A percentile compares a stretch with the other conserved stretches of the same genome.
Conservation (phyloP, 2,797 vertebrate genomes). For the Cottoperca gobio region DNA sequence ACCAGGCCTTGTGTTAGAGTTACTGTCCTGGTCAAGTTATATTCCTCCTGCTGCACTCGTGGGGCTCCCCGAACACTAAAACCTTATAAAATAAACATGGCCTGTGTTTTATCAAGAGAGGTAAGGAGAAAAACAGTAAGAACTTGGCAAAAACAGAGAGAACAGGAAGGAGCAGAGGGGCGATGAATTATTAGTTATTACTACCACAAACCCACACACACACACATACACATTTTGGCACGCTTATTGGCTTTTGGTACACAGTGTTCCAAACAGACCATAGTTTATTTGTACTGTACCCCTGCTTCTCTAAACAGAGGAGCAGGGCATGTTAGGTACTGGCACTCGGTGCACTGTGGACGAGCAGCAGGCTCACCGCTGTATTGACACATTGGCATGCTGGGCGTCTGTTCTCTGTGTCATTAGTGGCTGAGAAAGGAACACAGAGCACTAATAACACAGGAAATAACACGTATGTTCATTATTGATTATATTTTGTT, state of each 20-base stretch:
- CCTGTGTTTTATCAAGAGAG: conserved; percentile 13
- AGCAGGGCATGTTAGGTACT: conserved; percentile 39
- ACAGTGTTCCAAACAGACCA: conserved; percentile 59
- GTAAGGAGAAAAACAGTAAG: conserved; percentile 29
- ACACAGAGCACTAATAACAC: background rate
- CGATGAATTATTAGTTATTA: conserved; percentile 14
- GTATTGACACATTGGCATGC: conserved; percentile 18
- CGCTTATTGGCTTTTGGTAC: conserved; percentile 42
- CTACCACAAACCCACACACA: too few relatives aligned
- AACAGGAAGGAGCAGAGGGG: conserved; percentile 14
- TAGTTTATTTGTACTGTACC: conserved; percentile 36
- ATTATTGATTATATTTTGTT: background rate
- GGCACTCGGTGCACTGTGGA: conserved; percentile 4
- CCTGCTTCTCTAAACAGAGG: conserved; percentile 46
- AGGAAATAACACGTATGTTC: accelerated
- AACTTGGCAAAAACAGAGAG: conserved; percentile 16
- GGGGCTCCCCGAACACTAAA: conserved; percentile 1
- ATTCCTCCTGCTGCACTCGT: background rate
- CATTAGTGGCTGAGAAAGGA: background rate
- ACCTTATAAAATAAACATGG: conserved; percentile 23
- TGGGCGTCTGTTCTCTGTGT: background rate
- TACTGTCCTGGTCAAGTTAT: background rate
- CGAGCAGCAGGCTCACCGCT: conserved; percentile 12
- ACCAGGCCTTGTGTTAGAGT: background rate
- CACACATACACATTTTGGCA: conserved; percentile 24